Evolutionary conservation across 2,797 vertebrate species (phyloP).

Genomic region (Euphonia xanthogaster): DNA sequence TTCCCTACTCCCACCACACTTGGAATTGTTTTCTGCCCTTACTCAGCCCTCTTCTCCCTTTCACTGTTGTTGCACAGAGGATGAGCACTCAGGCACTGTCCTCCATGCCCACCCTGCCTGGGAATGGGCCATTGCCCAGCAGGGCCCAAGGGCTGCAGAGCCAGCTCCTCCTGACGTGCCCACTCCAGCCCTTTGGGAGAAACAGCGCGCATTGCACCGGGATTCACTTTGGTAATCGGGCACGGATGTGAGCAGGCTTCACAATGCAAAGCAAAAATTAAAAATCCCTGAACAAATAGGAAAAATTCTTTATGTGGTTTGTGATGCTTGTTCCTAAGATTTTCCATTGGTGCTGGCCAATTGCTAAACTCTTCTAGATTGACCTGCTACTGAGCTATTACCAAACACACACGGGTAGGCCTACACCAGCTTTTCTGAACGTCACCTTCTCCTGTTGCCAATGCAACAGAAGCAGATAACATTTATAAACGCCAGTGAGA

Average conservation of each 20-base stretch:
- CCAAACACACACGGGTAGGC: slow-evolving; percentile 8
- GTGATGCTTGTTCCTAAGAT: slow-evolving; percentile 22
- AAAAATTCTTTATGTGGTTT: slow-evolving; percentile 53
- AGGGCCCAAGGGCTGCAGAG: background rate
- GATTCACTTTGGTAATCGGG: slow-evolving; percentile 1
- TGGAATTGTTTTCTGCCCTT: background rate
- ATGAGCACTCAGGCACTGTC: background rate
- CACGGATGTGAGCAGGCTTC: background rate
- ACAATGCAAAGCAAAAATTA: slow-evolving; percentile 19
- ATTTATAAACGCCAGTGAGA: background rate
- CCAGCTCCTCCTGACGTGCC: background rate
- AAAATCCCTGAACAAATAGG: slow-evolving; percentile 53
- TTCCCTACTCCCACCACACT: background rate
- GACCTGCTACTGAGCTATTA: slow-evolving; percentile 2
- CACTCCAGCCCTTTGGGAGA: background rate
- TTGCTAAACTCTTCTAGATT: background rate
- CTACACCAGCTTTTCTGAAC: background rate
- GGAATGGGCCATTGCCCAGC: accelerated
- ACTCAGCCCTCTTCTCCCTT: background rate
- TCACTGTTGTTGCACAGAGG: background rate
- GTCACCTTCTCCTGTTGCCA: background rate
- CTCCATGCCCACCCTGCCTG: background rate
- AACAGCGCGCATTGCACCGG: accelerated
- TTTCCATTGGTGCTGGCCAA: slow-evolving; percentile 51
- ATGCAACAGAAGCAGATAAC: background rate